Conservation (phyloP, 2,888 invertebrate species). For the Ophion obscuratus region DNA sequence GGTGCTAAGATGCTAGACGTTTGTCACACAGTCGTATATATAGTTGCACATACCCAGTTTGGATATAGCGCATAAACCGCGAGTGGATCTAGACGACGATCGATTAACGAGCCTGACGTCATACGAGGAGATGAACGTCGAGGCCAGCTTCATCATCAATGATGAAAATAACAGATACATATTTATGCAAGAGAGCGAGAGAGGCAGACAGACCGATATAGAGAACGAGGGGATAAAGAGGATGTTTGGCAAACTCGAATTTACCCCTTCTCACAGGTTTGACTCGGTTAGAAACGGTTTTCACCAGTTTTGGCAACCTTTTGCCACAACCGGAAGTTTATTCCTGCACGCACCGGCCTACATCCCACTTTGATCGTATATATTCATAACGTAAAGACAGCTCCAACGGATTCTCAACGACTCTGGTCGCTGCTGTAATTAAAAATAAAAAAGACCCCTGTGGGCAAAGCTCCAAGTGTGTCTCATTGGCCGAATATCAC, state of each 20-base stretch:
- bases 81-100: constrained; percentile 37
- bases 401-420: constrained; percentile 1
- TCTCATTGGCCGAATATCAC: not conserved
- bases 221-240: not conserved
- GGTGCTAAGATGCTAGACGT: no score
- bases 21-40: no score
- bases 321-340: constrained; percentile 39
- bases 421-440: not conserved
- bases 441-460: not conserved
- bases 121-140: constrained; percentile 14
- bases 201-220: not conserved
- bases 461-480: constrained; percentile 32
- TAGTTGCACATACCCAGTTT: not conserved
- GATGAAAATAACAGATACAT: constrained; percentile 17
- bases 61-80: constrained; percentile 10
- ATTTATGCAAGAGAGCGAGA: not conserved
- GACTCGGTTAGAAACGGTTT: constrained; percentile 49
- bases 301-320: constrained; percentile 37
- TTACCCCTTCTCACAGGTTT: not conserved
- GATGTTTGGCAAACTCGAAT: constrained; percentile 39
- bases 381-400: not conserved
- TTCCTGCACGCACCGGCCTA: not conserved
- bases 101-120: constrained; percentile 38
- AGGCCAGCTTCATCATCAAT: constrained; percentile 26
- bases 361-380: not conserved